Evolutionary conservation across 2,113 vertebrate species (phyloP).

Genomic region (Tiliqua scincoides): DNA sequence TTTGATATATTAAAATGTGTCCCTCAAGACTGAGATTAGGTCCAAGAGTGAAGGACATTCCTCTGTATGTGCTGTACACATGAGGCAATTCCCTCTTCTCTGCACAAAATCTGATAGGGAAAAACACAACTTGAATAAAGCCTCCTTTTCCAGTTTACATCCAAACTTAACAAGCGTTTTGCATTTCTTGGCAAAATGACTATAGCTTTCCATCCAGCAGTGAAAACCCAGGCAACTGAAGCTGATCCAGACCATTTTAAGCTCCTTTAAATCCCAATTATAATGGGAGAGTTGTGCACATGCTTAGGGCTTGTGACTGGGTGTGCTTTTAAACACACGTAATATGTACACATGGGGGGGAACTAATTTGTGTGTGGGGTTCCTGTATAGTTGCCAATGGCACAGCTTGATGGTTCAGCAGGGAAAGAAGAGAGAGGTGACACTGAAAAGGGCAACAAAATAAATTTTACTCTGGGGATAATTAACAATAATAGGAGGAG

Average conservation of each 20-base stretch:
- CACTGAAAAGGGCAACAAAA: no score
- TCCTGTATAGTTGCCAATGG: no score
- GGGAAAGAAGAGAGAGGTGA: no score
- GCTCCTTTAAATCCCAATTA: background rate
- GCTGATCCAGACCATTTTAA: background rate
- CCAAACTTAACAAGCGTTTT: background rate
- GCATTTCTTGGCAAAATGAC: background rate
- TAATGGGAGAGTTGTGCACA: background rate
- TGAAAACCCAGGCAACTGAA: background rate
- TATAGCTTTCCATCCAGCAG: background rate
- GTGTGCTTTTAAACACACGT: no score
- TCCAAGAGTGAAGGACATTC: background rate
- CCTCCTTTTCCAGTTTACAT: background rate
- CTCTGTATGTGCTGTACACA: background rate
- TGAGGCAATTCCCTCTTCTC: background rate
- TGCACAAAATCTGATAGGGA: background rate
- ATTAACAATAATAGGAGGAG: no score
- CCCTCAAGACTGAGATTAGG: background rate
- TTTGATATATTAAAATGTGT: background rate
- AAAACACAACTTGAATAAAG: background rate
- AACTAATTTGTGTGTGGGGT: no score
- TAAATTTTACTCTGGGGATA: no score
- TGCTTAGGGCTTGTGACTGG: no score
- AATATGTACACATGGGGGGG: no score
- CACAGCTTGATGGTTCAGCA: no score